phyloP scores from a whole-genome alignment of 2,888 invertebrate species.

The Chloroclystis v-ata region DNA sequence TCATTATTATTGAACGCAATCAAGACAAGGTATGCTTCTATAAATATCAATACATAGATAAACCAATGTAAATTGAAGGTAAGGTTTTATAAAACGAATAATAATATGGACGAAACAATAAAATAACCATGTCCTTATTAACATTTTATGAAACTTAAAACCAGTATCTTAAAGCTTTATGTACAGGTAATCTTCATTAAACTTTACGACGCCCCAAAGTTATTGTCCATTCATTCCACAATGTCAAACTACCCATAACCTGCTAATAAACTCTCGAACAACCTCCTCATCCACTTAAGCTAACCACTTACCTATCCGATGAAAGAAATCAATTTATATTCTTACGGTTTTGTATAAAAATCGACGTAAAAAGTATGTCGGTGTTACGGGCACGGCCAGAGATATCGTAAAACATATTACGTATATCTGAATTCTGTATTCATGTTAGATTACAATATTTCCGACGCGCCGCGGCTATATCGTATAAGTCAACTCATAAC shows the following conservation, averaged over 20 bases:
- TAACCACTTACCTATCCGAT: constrained; percentile 29
- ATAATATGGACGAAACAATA: constrained; percentile 27
- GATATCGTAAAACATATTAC: constrained; percentile 49
- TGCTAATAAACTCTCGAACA: constrained; percentile 25
- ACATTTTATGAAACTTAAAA: constrained; percentile 19
- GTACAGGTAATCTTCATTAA: constrained; percentile 21
- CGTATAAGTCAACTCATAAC: constrained; percentile 52
- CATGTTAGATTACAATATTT: constrained; percentile 64
- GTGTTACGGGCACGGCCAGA: constrained; percentile 39
- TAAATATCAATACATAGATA: constrained; percentile 17
- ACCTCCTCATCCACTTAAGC: constrained; percentile 31
- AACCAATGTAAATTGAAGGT: constrained; percentile 35
- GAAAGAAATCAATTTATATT: constrained; percentile 39
- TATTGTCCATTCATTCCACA: constrained; percentile 25
- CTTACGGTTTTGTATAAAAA: constrained; percentile 27
- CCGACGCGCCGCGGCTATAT: constrained; percentile 45
- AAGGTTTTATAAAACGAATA: constrained; percentile 29
- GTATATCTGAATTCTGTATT: constrained; percentile 57
- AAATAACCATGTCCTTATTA: constrained; percentile 21
- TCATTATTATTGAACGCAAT: too few species aligned
- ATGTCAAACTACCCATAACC: constrained; percentile 23
- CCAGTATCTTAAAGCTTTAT: constrained; percentile 20
- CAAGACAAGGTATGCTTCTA: too few species aligned
- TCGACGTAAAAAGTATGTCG: constrained; percentile 41
- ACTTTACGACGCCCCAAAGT: constrained; percentile 18